Evolutionary conservation across 2,888 invertebrate species (phyloP), one percentile per base, ranked within the genome.

Genomic region (Phrixothrix hirtus): DNA sequence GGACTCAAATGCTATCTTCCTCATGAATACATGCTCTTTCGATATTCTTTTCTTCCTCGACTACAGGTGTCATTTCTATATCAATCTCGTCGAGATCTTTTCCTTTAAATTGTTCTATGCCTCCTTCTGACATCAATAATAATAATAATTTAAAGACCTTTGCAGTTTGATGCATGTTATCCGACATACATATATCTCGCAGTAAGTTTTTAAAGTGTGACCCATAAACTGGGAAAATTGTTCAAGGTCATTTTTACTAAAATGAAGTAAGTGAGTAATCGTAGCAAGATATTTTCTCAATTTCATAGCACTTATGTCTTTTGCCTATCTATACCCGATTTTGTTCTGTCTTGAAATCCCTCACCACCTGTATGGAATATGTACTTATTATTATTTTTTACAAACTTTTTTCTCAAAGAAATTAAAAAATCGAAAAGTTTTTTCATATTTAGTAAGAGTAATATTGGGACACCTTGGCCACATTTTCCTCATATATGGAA

Each of bases 281-380:
- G 55, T 60, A 4, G 60, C 58, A 1, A 55, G 34, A 48, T 60
- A 55, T 51, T 60, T 60, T 16, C 59, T 37, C 4, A 59, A 34
- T 39, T 32, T 39, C 15, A 58, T 59, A 2, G 58, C 58, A 12
- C 27, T 50, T 6, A 50, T 44, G 37, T 55, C 47, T n/a, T 25
- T 7, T 5, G 53, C 58, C 47, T 58, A 52, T 43, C 58, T 60
- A 11, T 49, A 16, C 25, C 58, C n/a, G 15, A 57, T 47, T 58
- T 57, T 7, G 58, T 59, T 27, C 58, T 55, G 29, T 60, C 58
- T 32, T 57, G 7, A 42, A 34, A 55, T 15, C 36, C n/a, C 12
- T 43, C 30, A 25, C 55, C 57, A 27, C n/a, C 44, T 16, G 58
- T 52, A 34, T 58, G 52, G 16, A 44, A 50, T 13, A 37, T 34